Evolutionary conservation across 2,888 invertebrate species (phyloP), one percentile per base, ranked within the genome.

Genomic region (Calliopum simillimum): DNA sequence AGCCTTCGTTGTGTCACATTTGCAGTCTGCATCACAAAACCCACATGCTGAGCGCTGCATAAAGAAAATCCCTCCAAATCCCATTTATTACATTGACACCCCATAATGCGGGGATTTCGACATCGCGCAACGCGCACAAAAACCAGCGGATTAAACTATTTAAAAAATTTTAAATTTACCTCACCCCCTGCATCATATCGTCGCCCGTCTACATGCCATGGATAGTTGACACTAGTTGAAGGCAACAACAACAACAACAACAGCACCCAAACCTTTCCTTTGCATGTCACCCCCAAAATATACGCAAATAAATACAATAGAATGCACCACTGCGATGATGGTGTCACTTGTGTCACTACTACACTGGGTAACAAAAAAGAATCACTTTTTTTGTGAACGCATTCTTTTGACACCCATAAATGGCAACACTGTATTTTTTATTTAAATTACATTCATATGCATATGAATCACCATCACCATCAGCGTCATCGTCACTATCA

Each of bases 111-210:
- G 75, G 70, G 74, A 76, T 77, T 75, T 71, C n/a, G 23, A 16
- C 16, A n/a, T 78, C 76, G 76, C 78, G 79, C 76, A 80, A 77
- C 82, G 76, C 78, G 78, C 77, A 80, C 79, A 83, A 81, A 83
- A 81, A 80, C 83, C 80, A 77, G 77, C 77, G 79, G 84, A 83
- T 83, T 83, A 84, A 83, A 81, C 81, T 80, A 80, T 81, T 84
- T 77, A 77, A 78, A 80, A 82, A 82, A 81, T 79, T 82, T 77
- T 80, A 80, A 81, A 59, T 41, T 41, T 19, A 13, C 16, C 2
- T n/a, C 49, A 12, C 13, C 47, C 19, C 53, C 16, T 16, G 14
- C 19, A 49, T 21, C 53, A 21, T 53, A 11, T n/a, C n/a, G 49
- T 53, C 19, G 4, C 53, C 1, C 33, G 8, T 33, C 33, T 33